Evolutionary conservation across 2,888 invertebrate genomes (phyloP).

Genomic region (Rhagonycha fulva): DNA sequence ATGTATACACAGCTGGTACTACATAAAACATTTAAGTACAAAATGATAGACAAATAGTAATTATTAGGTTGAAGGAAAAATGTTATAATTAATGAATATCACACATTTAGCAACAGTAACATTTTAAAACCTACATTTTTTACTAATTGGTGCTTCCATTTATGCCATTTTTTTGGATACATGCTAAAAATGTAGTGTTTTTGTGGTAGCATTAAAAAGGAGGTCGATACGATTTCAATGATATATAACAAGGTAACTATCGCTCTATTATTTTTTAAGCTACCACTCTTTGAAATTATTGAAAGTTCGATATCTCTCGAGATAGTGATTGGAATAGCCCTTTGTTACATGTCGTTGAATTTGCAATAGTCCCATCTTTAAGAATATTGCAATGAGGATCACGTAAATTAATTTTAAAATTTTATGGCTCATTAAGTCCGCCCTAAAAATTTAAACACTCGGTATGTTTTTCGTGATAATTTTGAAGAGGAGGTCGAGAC

Average conservation of each 20-base stretch:
- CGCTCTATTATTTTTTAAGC: too few species aligned
- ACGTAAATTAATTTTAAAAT: too few species aligned
- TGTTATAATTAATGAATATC: slow-evolving; percentile 34
- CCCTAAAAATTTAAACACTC: too few species aligned
- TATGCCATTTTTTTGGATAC: not conserved
- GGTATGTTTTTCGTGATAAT: too few species aligned
- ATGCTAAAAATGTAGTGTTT: not conserved
- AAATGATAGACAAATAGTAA: slow-evolving; percentile 17
- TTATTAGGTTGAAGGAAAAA: slow-evolving; percentile 6
- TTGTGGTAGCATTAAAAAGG: not conserved
- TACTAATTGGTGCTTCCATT: not conserved
- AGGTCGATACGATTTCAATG: not conserved
- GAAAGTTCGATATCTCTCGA: too few species aligned
- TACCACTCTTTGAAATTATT: too few species aligned
- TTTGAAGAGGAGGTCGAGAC: too few species aligned
- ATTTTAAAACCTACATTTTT: not conserved
- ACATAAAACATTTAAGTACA: slow-evolving; percentile 25
- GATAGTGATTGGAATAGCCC: too few species aligned
- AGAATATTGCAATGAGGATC: too few species aligned
- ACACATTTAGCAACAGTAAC: slow-evolving; percentile 19
- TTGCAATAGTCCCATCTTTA: too few species aligned
- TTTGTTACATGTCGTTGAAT: too few species aligned
- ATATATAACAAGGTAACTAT: not conserved
- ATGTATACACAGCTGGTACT: slow-evolving; percentile 30
- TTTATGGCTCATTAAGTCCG: too few species aligned